Evolutionary conservation across 2,888 invertebrate genomes (phyloP).

Genomic region (Chymomyza fuscimana): DNA sequence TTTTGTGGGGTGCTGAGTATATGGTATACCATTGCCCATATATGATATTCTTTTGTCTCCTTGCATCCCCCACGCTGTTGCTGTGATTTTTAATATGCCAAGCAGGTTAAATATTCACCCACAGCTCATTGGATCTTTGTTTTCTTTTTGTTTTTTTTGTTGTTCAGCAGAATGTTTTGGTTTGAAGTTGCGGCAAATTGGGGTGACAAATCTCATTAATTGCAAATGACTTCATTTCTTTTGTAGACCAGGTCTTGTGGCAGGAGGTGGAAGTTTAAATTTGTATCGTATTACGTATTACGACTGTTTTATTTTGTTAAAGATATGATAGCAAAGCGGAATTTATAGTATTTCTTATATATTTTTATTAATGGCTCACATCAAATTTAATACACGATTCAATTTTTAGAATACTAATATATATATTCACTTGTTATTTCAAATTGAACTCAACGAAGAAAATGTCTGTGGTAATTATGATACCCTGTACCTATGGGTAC

Average conservation of each 20-base stretch:
- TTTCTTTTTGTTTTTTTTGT: not conserved
- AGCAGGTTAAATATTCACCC: conserved; percentile 43
- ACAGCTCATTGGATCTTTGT: conserved; percentile 13
- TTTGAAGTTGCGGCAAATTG: conserved; percentile 68
- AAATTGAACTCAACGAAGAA: too few relatives aligned
- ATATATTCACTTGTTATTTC: too few relatives aligned
- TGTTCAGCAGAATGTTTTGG: conserved; percentile 25
- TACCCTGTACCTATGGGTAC: too few relatives aligned
- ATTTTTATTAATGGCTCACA: too few relatives aligned
- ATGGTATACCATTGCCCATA: conserved; percentile 41
- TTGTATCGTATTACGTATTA: not conserved
- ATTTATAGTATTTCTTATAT: too few relatives aligned
- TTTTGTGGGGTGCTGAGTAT: conserved; percentile 48
- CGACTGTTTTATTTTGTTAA: too few relatives aligned
- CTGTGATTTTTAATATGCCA: conserved; percentile 64
- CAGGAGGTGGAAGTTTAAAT: not conserved
- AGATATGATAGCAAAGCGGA: too few relatives aligned
- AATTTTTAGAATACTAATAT: too few relatives aligned
- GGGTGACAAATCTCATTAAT: conserved; percentile 75
- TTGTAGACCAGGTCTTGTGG: conserved; percentile 31
- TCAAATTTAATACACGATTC: too few relatives aligned
- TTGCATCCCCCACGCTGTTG: conserved; percentile 20
- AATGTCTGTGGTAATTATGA: too few relatives aligned
- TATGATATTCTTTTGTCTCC: conserved; percentile 30
- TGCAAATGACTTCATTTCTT: conserved; percentile 73